These are phyloP conservation scores for Eristalinus sepulchralis DNA, from an alignment of 2,888 invertebrate genomes.

Conservation along the genomic window DNA sequence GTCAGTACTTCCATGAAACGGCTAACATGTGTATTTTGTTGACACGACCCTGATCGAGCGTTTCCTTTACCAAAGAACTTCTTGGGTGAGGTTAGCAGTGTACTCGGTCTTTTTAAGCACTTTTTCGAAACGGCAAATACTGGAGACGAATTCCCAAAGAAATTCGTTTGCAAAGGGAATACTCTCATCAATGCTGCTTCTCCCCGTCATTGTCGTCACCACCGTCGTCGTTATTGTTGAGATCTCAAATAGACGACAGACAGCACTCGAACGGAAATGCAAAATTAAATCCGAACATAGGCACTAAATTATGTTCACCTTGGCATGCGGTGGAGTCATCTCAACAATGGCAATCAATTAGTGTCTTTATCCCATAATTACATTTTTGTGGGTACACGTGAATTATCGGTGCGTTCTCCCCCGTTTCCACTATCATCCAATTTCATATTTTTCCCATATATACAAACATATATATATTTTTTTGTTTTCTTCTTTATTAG, in stretches of 20 bases:
- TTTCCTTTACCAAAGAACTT: too few relatives aligned
- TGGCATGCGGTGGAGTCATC: constrained; percentile 54
- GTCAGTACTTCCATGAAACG: too few relatives aligned
- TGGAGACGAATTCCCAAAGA: background rate
- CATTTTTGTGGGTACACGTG: constrained; percentile 55
- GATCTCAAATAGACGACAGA: constrained; percentile 8
- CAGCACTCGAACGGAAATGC: constrained; percentile 50
- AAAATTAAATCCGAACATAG: constrained; percentile 61
- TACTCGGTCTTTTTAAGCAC: too few relatives aligned
- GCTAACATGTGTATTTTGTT: too few relatives aligned
- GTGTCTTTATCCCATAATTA: constrained; percentile 67
- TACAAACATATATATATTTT: too few relatives aligned
- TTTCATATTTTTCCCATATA: background rate
- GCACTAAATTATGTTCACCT: constrained; percentile 60
- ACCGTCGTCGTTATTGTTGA: background rate
- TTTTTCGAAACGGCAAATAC: too few relatives aligned
- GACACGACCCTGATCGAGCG: too few relatives aligned
- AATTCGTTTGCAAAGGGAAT: background rate
- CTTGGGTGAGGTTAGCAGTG: too few relatives aligned
- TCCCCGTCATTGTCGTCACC: background rate
- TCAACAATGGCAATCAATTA: constrained; percentile 62
- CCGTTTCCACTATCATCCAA: too few relatives aligned
- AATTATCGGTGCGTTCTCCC: constrained; percentile 26
- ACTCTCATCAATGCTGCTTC: background rate
- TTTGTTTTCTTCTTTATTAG: background rate